These are phyloP conservation scores for Syrmaticus mikado DNA, from an alignment of 2,113 vertebrate genomes.

Conservation along the genomic window DNA sequence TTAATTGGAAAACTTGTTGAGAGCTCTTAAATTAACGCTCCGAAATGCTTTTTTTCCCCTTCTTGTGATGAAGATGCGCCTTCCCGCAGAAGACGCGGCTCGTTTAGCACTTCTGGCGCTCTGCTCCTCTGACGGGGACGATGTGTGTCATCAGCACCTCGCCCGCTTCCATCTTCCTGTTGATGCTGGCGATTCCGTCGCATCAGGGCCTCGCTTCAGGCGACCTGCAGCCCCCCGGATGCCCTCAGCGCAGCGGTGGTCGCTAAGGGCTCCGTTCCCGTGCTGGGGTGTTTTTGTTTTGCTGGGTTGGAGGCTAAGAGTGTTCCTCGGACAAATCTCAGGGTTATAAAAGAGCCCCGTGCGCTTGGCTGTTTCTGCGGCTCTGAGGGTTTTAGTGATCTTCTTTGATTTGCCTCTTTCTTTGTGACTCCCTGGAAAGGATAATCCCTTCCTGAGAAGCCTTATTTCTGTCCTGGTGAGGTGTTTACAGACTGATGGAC, in stretches of 20 bases:
- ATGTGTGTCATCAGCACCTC: conserved; percentile 11
- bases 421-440: neutral
- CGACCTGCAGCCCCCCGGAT: too few species aligned
- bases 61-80: neutral
- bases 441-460: conserved; percentile 29
- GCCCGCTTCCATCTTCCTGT: neutral
- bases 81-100: neutral
- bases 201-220: too few species aligned
- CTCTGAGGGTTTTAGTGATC: conserved; percentile 9
- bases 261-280: neutral
- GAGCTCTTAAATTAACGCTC: conserved; percentile 35
- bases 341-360: conserved; percentile 34
- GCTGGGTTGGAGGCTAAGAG: neutral
- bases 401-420: conserved; percentile 24
- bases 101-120: neutral
- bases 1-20: conserved; percentile 57
- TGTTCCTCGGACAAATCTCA: neutral
- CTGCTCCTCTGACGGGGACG: neutral
- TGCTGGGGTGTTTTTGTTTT: neutral
- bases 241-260: neutral
- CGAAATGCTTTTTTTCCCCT: neutral
- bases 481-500: neutral
- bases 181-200: conserved; percentile 14
- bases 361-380: conserved; percentile 1
- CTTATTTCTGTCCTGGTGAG: conserved; percentile 11